phyloP scores from a whole-genome alignment of 2,888 invertebrate genomes.

The Lycaena phlaeas region DNA sequence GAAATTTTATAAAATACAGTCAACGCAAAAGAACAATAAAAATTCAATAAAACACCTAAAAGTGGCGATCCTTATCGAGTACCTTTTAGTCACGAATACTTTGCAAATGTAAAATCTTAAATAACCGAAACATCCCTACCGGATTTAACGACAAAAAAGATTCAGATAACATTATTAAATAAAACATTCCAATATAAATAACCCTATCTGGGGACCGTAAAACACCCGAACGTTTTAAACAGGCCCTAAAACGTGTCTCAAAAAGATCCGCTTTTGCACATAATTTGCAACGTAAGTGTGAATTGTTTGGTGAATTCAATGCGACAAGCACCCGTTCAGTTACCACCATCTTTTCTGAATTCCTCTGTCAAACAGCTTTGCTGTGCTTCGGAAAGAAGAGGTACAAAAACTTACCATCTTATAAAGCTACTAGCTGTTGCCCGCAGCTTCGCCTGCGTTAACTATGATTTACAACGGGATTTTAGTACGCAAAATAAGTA shows the following conservation, averaged over 20 bases:
- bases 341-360: no score
- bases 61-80: neutral
- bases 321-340: no score
- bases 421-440: no score
- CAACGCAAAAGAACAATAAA: neutral
- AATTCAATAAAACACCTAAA: neutral
- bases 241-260: neutral
- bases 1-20: neutral
- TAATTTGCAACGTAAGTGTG: no score
- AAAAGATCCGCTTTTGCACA: neutral
- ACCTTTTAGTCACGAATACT: neutral
- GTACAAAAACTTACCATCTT: no score
- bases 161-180: constrained; percentile 56
- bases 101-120: neutral
- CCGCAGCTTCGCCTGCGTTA: no score
- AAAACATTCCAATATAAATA: constrained; percentile 49
- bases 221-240: constrained; percentile 43
- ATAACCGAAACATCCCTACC: constrained; percentile 39
- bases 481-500: no score
- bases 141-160: constrained; percentile 39
- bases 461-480: no score
- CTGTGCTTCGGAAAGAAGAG: no score
- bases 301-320: no score
- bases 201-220: constrained; percentile 46
- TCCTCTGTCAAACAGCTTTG: no score